phyloP scores from a whole-genome alignment of 2,888 invertebrate species.

The Galeopsomyia nigrocyanea region DNA sequence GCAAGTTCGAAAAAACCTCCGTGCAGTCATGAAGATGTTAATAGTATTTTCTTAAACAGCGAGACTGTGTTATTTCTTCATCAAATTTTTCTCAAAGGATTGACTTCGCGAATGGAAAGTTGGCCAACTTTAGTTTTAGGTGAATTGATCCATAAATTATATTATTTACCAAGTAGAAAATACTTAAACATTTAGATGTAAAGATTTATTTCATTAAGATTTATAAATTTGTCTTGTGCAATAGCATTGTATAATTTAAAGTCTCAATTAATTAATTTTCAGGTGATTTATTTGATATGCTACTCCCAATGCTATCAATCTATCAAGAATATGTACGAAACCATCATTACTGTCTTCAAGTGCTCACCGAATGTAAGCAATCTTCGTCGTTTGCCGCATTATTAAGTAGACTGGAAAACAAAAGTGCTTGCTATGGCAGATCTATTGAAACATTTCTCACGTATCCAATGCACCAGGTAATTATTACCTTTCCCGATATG shows the following conservation, averaged over 20 bases:
- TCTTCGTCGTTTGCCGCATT: constrained; percentile 83
- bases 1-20: constrained; percentile 94
- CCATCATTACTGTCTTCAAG: constrained; percentile 94
- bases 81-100: constrained; percentile 93
- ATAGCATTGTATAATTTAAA: too few species aligned
- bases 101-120: constrained; percentile 90
- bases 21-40: constrained; percentile 93
- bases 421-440: constrained; percentile 86
- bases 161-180: too few species aligned
- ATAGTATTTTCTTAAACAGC: constrained; percentile 93
- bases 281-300: constrained; percentile 96
- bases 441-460: constrained; percentile 91
- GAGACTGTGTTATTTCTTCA: constrained; percentile 93
- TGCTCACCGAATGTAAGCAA: constrained; percentile 93
- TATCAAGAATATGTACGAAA: constrained; percentile 96
- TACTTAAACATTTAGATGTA: too few species aligned
- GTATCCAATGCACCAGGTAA: constrained; percentile 94
- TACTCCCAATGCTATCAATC: constrained; percentile 93
- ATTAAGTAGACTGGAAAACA: constrained; percentile 85
- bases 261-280: constrained; percentile 53
- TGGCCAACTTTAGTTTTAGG: constrained; percentile 95
- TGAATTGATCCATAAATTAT: constrained; percentile 70
- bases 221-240: constrained; percentile 18
- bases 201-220: background rate
- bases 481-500: background rate